phyloP scores from a whole-genome alignment of 2,797 vertebrate genomes.

The Lutjanus argentimaculatus region DNA sequence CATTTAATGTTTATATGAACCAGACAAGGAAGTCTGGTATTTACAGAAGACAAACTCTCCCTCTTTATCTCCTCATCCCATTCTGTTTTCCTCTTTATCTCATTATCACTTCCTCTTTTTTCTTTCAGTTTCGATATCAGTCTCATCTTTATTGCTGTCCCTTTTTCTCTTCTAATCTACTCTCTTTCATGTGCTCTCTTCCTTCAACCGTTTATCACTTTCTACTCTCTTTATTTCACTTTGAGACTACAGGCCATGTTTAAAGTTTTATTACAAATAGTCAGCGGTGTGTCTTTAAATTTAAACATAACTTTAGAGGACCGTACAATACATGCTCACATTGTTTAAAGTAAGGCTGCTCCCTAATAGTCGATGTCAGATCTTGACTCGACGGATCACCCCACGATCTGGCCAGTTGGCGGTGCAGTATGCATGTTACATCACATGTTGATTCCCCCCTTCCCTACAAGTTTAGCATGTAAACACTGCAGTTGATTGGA shows the following conservation, averaged over 20 bases:
- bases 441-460: no score
- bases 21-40: slow-evolving; percentile 47
- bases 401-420: no score
- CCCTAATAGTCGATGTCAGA: no score
- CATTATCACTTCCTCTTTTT: slow-evolving; percentile 38
- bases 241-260: not conserved
- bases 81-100: slow-evolving; percentile 20
- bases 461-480: no score
- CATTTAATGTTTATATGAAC: slow-evolving; percentile 18
- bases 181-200: slow-evolving; percentile 6
- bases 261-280: not conserved
- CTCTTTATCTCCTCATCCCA: slow-evolving; percentile 41
- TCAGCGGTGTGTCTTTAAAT: not conserved
- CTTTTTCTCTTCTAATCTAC: slow-evolving; percentile 6
- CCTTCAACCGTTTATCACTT: not conserved
- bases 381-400: no score
- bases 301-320: not conserved
- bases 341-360: no score
- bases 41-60: slow-evolving; percentile 47
- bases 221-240: not conserved
- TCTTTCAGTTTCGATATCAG: slow-evolving; percentile 26
- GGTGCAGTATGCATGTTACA: no score
- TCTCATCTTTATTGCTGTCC: slow-evolving; percentile 54
- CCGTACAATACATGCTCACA: not conserved
- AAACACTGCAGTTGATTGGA: no score